Percentiles rank a stretch among this genome's conserved stretches.
Conservation (phyloP, 2,113 vertebrate genomes). For the Phaetusa simplex region DNA sequence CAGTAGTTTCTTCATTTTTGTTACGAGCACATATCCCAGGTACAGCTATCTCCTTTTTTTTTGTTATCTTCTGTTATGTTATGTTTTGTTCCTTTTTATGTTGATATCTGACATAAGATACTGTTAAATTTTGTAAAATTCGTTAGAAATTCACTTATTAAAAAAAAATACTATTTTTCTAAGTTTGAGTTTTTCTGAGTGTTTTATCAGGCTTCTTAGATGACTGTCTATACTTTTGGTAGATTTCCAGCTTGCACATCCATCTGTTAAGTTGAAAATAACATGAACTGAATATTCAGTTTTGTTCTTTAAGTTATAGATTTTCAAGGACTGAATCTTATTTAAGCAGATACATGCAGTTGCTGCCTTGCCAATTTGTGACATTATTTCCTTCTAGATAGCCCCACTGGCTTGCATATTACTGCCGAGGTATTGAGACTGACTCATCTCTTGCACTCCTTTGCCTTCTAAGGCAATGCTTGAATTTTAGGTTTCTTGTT, state of each 20-base stretch:
- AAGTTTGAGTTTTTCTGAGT: not conserved
- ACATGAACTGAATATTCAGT: slow-evolving; percentile 47
- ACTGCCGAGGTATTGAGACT: not conserved
- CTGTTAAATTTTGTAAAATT: not conserved
- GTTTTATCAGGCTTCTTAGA: not conserved
- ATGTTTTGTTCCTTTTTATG: too few species aligned
- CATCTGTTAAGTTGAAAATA: slow-evolving; percentile 58
- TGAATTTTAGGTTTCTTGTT: not conserved
- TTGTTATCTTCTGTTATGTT: too few species aligned
- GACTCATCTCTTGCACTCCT: not conserved
- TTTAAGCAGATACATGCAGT: slow-evolving; percentile 7
- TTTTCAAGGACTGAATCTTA: slow-evolving; percentile 5
- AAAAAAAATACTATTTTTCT: not conserved
- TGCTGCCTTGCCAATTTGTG: slow-evolving; percentile 4
- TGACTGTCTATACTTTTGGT: not conserved
- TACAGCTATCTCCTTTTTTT: too few species aligned
- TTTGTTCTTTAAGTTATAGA: slow-evolving; percentile 25
- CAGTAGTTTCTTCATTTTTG: not conserved
- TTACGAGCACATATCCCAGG: not conserved
- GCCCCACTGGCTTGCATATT: not conserved
- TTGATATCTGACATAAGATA: not conserved
- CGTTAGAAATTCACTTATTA: not conserved
- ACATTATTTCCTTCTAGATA: slow-evolving; percentile 15
- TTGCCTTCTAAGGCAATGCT: not conserved
- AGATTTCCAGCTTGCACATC: slow-evolving; percentile 43